Percentiles rank a stretch among this genome's conserved stretches.
phyloP scores from a whole-genome alignment of 2,797 vertebrate species.

The Alectoris magna region DNA sequence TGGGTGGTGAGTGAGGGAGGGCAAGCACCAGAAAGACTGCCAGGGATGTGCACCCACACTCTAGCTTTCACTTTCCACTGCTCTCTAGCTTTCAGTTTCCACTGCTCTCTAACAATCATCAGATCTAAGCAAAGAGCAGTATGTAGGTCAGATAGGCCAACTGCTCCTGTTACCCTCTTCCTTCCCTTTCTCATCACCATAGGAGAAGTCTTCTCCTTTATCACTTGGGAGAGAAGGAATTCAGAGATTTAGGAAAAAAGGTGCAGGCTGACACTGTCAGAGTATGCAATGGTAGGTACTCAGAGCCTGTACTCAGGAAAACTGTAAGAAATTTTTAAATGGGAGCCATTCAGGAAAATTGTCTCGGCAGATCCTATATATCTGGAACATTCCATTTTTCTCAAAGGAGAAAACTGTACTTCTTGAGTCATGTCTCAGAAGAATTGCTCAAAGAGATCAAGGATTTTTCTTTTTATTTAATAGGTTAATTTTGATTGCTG shows the following conservation, averaged over 20 bases:
- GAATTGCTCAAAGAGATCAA: neutral
- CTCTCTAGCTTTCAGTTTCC: neutral
- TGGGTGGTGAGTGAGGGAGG: fast-evolving
- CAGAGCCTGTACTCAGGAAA: neutral
- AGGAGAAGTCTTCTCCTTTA: neutral
- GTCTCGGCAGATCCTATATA: neutral
- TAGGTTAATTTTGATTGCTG: neutral
- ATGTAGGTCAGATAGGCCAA: neutral
- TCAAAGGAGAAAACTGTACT: neutral
- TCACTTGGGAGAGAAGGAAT: neutral
- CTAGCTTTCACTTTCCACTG: neutral
- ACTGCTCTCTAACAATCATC: neutral
- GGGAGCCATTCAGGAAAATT: neutral
- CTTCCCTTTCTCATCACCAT: neutral
- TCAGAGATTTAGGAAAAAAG: neutral
- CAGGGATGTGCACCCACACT: neutral
- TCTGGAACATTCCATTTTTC: neutral
- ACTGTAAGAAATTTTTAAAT: neutral
- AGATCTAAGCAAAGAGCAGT: neutral
- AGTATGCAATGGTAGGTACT: neutral
- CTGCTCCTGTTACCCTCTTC: neutral
- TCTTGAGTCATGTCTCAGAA: neutral
- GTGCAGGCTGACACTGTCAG: neutral
- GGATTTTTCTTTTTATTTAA: neutral
- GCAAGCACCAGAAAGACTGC: neutral